Evolutionary conservation across 2,797 vertebrate species (phyloP).

Genomic region (Sus cebifrons): DNA sequence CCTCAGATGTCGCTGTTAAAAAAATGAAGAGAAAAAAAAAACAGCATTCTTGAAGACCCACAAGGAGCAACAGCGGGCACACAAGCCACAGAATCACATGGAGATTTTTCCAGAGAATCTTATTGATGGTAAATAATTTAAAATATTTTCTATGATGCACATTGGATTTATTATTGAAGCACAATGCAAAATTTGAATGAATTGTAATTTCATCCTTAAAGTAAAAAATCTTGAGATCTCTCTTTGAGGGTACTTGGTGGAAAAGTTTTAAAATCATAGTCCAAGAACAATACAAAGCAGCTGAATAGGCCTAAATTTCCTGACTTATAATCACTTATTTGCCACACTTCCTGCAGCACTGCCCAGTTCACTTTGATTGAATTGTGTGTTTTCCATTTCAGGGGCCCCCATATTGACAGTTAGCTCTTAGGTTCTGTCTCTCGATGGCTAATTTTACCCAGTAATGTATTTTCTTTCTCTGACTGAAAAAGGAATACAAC

Average conservation of each 20-base stretch:
- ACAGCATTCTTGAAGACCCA: not conserved
- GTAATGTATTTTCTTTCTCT: slow-evolving; percentile 59
- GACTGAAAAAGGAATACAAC: not conserved
- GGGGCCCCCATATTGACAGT: not conserved
- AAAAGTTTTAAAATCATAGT: slow-evolving; percentile 39
- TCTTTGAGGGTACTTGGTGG: not conserved
- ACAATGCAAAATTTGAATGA: slow-evolving; percentile 27
- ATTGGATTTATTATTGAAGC: slow-evolving; percentile 4
- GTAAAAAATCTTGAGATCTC: slow-evolving; percentile 24
- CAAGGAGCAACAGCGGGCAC: not conserved
- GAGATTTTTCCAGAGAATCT: slow-evolving; percentile 6
- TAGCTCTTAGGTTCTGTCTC: not conserved
- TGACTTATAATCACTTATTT: not conserved
- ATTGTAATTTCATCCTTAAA: slow-evolving; percentile 46
- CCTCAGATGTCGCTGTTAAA: too few relatives aligned
- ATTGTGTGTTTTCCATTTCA: not conserved
- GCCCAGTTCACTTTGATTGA: not conserved
- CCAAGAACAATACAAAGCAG: not conserved
- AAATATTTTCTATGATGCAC: slow-evolving; percentile 29
- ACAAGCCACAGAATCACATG: not conserved
- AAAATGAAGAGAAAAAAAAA: not conserved
- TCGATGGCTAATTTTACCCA: slow-evolving; percentile 46
- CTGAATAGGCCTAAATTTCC: not conserved
- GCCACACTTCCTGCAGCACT: not conserved
- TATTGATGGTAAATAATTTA: slow-evolving; percentile 7